phyloP scores from a whole-genome alignment of 2,797 vertebrate genomes.

The Pelodytes ibericus region DNA sequence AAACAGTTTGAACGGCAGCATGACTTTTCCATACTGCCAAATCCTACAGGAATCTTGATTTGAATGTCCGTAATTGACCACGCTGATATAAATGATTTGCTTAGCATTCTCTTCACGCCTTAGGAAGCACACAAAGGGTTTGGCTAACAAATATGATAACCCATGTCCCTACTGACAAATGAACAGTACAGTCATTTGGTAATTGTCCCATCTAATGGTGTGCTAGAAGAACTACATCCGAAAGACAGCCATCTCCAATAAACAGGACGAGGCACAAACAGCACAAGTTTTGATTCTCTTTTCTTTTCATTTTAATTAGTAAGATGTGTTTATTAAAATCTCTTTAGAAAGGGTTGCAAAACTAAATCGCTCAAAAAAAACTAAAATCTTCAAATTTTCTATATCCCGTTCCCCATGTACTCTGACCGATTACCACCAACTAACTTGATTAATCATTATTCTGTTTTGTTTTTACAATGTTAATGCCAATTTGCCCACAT shows the following conservation, averaged over 20 bases:
- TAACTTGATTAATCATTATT: no score
- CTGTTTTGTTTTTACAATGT: no score
- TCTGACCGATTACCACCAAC: no score
- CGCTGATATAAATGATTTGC: slow-evolving; percentile 15
- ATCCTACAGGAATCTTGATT: slow-evolving; percentile 16
- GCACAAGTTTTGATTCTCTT: slow-evolving; percentile 2
- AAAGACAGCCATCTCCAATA: slow-evolving; percentile 18
- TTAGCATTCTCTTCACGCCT: slow-evolving; percentile 19
- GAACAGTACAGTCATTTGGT: slow-evolving; percentile 15
- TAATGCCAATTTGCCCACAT: no score
- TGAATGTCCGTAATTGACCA: slow-evolving; percentile 36
- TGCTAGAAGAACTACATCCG: background rate
- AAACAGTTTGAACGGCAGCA: background rate
- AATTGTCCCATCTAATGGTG: slow-evolving; percentile 17
- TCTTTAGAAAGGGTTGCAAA: no score
- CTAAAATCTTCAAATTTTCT: no score
- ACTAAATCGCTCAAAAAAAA: no score
- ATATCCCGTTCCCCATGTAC: no score
- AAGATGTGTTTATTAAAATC: slow-evolving; percentile 18
- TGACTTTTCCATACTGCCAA: slow-evolving; percentile 6
- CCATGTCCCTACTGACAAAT: slow-evolving; percentile 18
- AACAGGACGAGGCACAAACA: slow-evolving; percentile 13
- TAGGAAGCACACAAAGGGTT: slow-evolving; percentile 14
- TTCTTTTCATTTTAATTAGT: slow-evolving; percentile 3
- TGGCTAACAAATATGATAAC: slow-evolving; percentile 21